Evolutionary conservation across 2,113 vertebrate species (phyloP).

Genomic region (Notiomystis cincta): DNA sequence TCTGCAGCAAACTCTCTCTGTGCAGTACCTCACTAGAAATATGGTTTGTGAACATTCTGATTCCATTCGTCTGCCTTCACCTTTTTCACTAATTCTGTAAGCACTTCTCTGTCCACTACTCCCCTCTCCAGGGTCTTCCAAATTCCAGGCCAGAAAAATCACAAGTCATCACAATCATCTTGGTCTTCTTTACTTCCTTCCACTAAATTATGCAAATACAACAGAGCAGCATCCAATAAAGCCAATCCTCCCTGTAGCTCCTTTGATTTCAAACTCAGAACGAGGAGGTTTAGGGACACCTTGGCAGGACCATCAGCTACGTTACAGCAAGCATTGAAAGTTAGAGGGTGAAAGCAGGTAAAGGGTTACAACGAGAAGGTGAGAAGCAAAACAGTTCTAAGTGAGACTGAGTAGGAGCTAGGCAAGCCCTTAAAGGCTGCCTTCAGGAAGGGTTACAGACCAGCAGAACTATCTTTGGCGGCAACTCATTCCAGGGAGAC

Average conservation of each 20-base stretch:
- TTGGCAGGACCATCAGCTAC: not conserved
- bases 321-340: not conserved
- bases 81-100: not conserved
- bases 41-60: not conserved
- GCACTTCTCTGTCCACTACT: too few relatives aligned
- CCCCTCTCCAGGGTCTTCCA: not conserved
- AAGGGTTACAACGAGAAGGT: rapidly evolving
- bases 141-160: not conserved
- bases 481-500: not conserved
- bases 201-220: rapidly evolving
- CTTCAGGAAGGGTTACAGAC: not conserved
- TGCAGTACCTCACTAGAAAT: not conserved
- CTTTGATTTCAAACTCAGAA: not conserved
- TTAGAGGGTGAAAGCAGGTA: not conserved
- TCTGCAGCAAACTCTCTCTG: not conserved
- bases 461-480: not conserved
- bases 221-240: not conserved
- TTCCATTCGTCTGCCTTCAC: not conserved
- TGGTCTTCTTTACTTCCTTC: not conserved
- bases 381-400: not conserved
- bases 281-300: not conserved
- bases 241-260: not conserved
- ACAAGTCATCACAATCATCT: not conserved
- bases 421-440: not conserved
- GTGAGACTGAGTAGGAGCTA: not conserved